Base-by-base conservation (phyloP, 2,113 vertebrate genomes). In the zebrafish (Danio rerio) region DNA sequence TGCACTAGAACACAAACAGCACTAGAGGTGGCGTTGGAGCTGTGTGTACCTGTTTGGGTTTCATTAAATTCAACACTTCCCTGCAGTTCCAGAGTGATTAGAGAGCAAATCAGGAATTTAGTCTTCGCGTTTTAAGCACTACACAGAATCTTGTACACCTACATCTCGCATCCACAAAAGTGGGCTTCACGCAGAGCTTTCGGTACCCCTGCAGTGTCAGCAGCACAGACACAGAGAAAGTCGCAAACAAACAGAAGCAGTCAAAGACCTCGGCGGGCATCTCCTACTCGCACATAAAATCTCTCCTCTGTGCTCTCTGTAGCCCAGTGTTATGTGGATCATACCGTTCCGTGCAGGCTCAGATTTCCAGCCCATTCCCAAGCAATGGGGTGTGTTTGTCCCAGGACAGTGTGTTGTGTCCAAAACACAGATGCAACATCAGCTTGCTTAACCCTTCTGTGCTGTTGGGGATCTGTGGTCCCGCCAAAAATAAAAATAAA, bases 281-380 rank as follows among this genome's bases (percentile, higher is more conserved):
- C 88, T 89, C 90, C 90, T 83, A 74, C 85, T 89, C 56, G 81
- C 65, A 84, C 79, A 49, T 42, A 53, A 21, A 81, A 84, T 65
- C 40, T 71, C n/a, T 40, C 62, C 62, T 59, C 52, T 55, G 31
- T 31, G 4, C 75, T 55, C 75, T 79, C 68, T 12, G 31, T 59
- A 42, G 20, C 83, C 80, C 69, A 80, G 86, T 78, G 87, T 85
- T 81, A 84, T 90, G 91, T 89, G 86, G 92, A 89, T 91, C 92
- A 91, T 85, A 80, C 78, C 63, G 88, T 88, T 88, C 85, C 84
- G 84, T n/a, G 13, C 31, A 21, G 73, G 88, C 88, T 93, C 90
- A 89, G 18, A 83, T 94, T 92, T 89, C 91, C 78, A 80, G 65
- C 18, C 62, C 13, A 21, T 61, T 61, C 68, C 53, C 21, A 75